Evolutionary conservation across 2,888 invertebrate genomes (phyloP).

Genomic region (Nephrotoma flavescens): DNA sequence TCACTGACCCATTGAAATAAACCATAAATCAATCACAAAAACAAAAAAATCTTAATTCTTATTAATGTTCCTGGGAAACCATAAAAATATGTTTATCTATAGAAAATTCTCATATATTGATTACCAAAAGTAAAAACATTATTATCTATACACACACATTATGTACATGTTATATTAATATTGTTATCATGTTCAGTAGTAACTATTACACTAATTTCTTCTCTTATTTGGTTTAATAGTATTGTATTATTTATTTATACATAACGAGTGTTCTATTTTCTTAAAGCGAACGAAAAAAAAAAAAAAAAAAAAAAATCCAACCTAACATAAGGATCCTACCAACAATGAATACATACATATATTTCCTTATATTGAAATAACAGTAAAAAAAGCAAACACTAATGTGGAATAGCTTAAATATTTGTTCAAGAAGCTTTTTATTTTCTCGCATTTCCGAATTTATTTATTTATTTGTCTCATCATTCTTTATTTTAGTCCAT

Average conservation of each 20-base stretch:
- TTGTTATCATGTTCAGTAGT: not conserved
- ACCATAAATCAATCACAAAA: not conserved
- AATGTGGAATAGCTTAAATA: not conserved
- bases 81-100: not conserved
- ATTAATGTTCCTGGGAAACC: not conserved
- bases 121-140: not conserved
- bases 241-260: not conserved
- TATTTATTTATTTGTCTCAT: not conserved
- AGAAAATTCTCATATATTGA: not conserved
- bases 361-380: not conserved
- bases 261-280: not conserved
- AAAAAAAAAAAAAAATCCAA: not conserved
- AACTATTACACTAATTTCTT: not conserved
- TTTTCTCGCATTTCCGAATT: not conserved
- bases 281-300: not conserved
- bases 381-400: not conserved
- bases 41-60: not conserved
- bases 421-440: not conserved
- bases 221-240: not conserved
- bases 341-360: not conserved
- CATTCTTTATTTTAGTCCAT: not conserved
- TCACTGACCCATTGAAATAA: not conserved
- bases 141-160: not conserved
- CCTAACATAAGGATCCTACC: not conserved
- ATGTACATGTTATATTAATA: not conserved